Conservation (phyloP, 2,113 vertebrate species). For the Corythornis madagascariensis region DNA sequence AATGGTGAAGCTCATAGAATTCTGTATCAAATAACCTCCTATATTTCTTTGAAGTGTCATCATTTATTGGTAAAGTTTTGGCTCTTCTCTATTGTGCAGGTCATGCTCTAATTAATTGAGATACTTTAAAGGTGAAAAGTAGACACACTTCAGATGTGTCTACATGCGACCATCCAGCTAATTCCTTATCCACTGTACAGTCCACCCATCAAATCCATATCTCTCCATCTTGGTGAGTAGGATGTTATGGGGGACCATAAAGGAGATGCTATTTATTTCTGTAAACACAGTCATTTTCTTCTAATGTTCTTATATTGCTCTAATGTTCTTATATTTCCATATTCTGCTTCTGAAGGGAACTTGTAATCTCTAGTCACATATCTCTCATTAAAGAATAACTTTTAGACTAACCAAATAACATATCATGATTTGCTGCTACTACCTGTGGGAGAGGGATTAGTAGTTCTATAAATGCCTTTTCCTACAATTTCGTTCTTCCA, state of each 20-base stretch:
- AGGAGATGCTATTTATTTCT: background rate
- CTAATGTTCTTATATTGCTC: background rate
- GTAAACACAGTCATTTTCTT: background rate
- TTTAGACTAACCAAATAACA: background rate
- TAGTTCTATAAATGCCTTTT: background rate
- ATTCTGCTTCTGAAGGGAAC: background rate
- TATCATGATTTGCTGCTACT: background rate
- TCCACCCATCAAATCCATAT: no score
- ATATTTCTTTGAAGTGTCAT: slow-evolving; percentile 43
- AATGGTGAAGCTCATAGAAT: background rate
- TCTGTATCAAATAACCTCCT: slow-evolving; percentile 10
- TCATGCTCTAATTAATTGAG: slow-evolving; percentile 65
- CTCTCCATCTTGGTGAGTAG: no score
- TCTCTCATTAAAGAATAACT: background rate
- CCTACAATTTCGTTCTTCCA: background rate
- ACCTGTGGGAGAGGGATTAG: background rate
- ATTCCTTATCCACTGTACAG: no score
- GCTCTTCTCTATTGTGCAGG: background rate
- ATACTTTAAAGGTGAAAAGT: slow-evolving; percentile 56
- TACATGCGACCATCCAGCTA: no score
- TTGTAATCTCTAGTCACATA: background rate
- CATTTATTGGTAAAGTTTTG: slow-evolving; percentile 41
- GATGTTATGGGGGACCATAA: background rate
- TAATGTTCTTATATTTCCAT: background rate
- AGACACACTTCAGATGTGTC: slow-evolving; percentile 48